These are phyloP conservation scores for Rhagoletis zephyria DNA, from an alignment of 1,140 invertebrate genomes.

Conservation along the genomic window DNA sequence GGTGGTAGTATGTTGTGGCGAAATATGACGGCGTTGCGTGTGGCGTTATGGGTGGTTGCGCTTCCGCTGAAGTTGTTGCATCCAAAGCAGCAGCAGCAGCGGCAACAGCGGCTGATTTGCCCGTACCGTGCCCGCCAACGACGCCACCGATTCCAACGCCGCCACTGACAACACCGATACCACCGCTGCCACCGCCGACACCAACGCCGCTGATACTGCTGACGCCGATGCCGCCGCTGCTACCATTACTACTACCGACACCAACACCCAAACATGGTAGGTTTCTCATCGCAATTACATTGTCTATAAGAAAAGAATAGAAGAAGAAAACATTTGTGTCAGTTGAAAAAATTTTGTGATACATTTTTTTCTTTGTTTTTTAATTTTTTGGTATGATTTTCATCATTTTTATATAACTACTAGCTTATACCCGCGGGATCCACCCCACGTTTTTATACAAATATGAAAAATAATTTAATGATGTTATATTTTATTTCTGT, in stretches of 20 bases:
- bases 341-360: background rate
- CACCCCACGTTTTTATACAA: too few species aligned
- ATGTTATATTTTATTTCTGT: too few species aligned
- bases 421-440: too few species aligned
- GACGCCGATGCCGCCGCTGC: constrained; percentile 62
- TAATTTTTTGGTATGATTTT: too few species aligned
- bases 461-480: too few species aligned
- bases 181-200: background rate
- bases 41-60: constrained; percentile 57
- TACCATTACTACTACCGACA: constrained; percentile 63
- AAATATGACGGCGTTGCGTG: constrained; percentile 70
- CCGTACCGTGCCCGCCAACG: constrained; percentile 9
- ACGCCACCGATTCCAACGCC: background rate
- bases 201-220: constrained; percentile 30
- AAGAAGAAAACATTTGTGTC: constrained; percentile 58
- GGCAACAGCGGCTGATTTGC: constrained; percentile 45
- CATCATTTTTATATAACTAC: too few species aligned
- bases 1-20: constrained; percentile 71
- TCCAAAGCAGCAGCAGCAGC: constrained; percentile 62
- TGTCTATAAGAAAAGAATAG: constrained; percentile 70
- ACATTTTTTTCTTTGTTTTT: too few species aligned
- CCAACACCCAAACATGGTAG: constrained; percentile 67
- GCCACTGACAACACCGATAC: background rate
- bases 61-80: constrained; percentile 59
- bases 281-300: constrained; percentile 71